These are phyloP conservation scores for Leptopilina boulardi DNA, from an alignment of 1,140 invertebrate species.

Conservation along the genomic window DNA sequence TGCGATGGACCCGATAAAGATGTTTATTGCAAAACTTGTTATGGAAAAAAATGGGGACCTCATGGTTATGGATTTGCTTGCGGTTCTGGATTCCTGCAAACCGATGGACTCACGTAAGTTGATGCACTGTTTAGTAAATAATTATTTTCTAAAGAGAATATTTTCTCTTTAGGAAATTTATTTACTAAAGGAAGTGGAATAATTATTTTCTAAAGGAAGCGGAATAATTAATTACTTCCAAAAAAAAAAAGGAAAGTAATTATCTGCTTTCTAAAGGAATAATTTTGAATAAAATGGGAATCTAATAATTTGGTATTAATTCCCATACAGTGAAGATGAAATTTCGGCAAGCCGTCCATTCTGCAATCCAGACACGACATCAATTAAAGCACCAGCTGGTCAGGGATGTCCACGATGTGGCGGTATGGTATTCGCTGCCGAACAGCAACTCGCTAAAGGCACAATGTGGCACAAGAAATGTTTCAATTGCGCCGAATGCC, in stretches of 20 bases:
- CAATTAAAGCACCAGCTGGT: constrained; percentile 89
- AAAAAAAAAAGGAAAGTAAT: too few relatives aligned
- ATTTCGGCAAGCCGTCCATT: constrained; percentile 86
- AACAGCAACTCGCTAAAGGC: constrained; percentile 95
- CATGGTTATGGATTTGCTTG: constrained; percentile 97
- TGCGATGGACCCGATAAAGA: constrained; percentile 93
- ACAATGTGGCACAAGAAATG: constrained; percentile 97
- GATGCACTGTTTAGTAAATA: too few relatives aligned
- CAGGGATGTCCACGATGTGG: constrained; percentile 94
- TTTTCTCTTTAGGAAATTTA: too few relatives aligned
- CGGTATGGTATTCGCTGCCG: constrained; percentile 94
- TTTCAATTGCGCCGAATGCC: constrained; percentile 94
- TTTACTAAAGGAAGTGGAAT: too few relatives aligned
- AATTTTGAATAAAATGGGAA: too few relatives aligned
- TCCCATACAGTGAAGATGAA: constrained; percentile 83
- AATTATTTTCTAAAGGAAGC: too few relatives aligned
- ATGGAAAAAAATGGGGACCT: constrained; percentile 94
- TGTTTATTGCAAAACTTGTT: constrained; percentile 95
- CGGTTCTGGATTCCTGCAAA: constrained; percentile 94
- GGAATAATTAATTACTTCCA: too few relatives aligned
- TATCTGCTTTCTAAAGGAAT: too few relatives aligned
- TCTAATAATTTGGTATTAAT: constrained; percentile 15
- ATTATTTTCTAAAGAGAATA: too few relatives aligned
- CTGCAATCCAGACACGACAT: constrained; percentile 90
- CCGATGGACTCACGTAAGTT: constrained; percentile 88